phyloP scores from a whole-genome alignment of 2,113 vertebrate genomes.

The Stegastes partitus region DNA sequence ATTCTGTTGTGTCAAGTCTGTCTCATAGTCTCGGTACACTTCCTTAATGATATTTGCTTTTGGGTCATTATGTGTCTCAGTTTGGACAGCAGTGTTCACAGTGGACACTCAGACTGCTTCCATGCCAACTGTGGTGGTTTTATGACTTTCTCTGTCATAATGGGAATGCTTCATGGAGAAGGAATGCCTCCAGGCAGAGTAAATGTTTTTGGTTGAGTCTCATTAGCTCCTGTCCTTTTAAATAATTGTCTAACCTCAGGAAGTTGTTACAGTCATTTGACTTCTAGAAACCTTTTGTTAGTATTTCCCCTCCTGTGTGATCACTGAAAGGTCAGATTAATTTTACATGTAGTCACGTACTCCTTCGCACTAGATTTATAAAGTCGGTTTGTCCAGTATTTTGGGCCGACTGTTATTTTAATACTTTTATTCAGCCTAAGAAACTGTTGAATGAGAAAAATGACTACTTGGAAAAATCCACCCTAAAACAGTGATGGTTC shows the following conservation, averaged over 20 bases:
- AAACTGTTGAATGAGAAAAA: background rate
- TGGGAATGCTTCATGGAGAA: conserved; percentile 6
- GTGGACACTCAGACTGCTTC: background rate
- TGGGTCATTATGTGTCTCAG: conserved; percentile 3
- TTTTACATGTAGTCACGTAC: too few relatives aligned
- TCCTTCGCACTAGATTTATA: too few relatives aligned
- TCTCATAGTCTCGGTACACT: conserved; percentile 5
- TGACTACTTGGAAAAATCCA: conserved; percentile 29
- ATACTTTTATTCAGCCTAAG: background rate
- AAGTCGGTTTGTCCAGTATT: too few relatives aligned
- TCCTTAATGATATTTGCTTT: conserved; percentile 18
- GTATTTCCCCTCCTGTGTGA: conserved; percentile 1
- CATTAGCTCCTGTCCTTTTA: background rate
- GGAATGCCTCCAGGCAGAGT: conserved; percentile 26
- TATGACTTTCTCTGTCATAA: conserved; percentile 17
- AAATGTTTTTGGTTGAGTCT: conserved; percentile 32
- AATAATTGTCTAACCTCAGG: background rate
- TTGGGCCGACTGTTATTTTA: background rate
- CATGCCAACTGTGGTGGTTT: conserved; percentile 20
- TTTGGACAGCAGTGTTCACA: background rate
- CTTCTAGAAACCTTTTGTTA: conserved; percentile 1
- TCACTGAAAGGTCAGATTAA: conserved; percentile 19
- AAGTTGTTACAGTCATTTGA: conserved; percentile 9
- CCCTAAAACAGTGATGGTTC: background rate
- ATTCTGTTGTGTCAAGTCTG: background rate